phyloP scores from a whole-genome alignment of 2,113 vertebrate genomes.

The Illadopsis cleaveri region DNA sequence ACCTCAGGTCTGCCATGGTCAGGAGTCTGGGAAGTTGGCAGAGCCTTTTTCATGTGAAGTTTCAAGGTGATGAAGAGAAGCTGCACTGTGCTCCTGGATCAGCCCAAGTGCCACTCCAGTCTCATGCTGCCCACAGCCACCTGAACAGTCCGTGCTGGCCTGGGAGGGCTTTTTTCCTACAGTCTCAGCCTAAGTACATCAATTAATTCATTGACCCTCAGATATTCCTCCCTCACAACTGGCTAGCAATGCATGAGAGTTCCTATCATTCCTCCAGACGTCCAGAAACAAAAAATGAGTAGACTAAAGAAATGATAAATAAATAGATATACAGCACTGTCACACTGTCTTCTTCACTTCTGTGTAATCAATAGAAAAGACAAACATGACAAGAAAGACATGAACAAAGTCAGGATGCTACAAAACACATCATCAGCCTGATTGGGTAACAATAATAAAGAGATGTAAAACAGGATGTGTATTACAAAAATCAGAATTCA shows the following conservation, averaged over 20 bases:
- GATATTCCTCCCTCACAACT: background rate
- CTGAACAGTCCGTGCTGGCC: background rate
- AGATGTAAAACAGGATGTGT: background rate
- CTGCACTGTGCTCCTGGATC: background rate
- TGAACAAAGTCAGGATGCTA: background rate
- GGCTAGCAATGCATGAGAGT: background rate
- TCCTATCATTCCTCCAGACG: background rate
- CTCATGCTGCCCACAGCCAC: background rate
- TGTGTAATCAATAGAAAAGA: background rate
- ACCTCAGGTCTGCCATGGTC: background rate
- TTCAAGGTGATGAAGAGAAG: background rate
- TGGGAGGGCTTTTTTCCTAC: background rate
- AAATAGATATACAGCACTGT: background rate
- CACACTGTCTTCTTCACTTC: background rate
- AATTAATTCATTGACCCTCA: background rate
- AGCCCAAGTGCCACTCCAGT: accelerated
- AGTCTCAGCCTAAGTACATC: background rate
- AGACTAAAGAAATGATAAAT: background rate
- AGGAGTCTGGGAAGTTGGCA: background rate
- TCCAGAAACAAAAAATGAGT: background rate
- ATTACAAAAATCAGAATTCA: background rate
- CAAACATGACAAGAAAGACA: background rate
- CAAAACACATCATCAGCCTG: background rate
- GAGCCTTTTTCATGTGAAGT: background rate
- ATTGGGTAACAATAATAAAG: background rate